phyloP scores from a whole-genome alignment of 2,888 invertebrate species.

The Phalera bucephala region DNA sequence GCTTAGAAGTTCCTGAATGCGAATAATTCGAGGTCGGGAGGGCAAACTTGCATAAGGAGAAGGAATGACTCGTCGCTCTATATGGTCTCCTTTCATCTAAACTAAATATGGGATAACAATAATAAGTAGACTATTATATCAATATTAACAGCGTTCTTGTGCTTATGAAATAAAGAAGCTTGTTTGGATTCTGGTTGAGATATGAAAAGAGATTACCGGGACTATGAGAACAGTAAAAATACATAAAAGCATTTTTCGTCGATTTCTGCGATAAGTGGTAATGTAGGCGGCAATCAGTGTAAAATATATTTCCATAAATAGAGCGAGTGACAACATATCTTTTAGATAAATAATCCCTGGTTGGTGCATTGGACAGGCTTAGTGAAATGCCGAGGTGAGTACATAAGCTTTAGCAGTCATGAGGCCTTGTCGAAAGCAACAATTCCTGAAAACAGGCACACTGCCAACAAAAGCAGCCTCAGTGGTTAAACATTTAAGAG shows the following conservation, averaged over 20 bases:
- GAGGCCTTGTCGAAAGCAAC: slow-evolving; percentile 37
- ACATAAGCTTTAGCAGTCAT: slow-evolving; percentile 30
- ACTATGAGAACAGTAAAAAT: too few relatives aligned
- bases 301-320: too few relatives aligned
- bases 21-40: slow-evolving; percentile 15
- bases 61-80: slow-evolving; percentile 4
- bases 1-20: slow-evolving; percentile 19
- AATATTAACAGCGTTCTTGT: too few relatives aligned
- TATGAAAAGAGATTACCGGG: too few relatives aligned
- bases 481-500: slow-evolving; percentile 36
- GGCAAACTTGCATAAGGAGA: slow-evolving; percentile 17
- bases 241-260: too few relatives aligned
- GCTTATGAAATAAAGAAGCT: too few relatives aligned
- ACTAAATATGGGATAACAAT: slow-evolving; percentile 17
- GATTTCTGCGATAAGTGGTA: too few relatives aligned
- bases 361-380: slow-evolving; percentile 42
- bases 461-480: slow-evolving; percentile 59
- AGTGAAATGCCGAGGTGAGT: slow-evolving; percentile 35
- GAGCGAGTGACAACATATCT: too few relatives aligned
- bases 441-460: slow-evolving; percentile 55
- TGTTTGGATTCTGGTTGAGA: too few relatives aligned
- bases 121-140: too few relatives aligned
- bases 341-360: slow-evolving; percentile 51
- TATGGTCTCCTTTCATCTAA: slow-evolving; percentile 20
- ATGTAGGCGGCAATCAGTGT: too few relatives aligned